Evolutionary conservation across 2,888 invertebrate genomes (phyloP), one percentile per base, ranked within the genome.

Genomic region (Diogma glabrata): DNA sequence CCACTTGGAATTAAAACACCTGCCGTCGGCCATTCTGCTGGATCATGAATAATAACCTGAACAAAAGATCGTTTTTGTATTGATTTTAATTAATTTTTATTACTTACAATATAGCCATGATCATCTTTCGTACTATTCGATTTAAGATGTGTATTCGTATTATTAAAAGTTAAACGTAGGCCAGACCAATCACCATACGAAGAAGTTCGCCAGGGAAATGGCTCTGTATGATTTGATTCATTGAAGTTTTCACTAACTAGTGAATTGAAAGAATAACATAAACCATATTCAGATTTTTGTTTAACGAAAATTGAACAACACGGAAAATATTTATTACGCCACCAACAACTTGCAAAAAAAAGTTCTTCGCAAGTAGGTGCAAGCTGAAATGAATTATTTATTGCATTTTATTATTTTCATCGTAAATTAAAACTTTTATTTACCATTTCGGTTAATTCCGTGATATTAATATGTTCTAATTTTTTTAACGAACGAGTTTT

Each of bases 221-320:
- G 17, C 16, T 22, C 14, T 3, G 1, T 22, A 22, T 43, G 20
- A 5, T 23, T 14, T 7, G 16, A 24, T 16, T 12, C 16, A 3
- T 22, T 24, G 17, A 16, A 24, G 3, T 24, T 16, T 17, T 26
- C n/a, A 6, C 46, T 24, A 16, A 16, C 24, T 3, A 46, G 24
- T 12, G 46, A 46, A 46, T 46, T 46, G 17, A 46, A 46, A 0
- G 72, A 61, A 56, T 70, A 66, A 55, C 74, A 75, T 24, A 65
- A 60, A 1, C 74, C 74, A 49, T 60, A 64, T 56, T 73, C 72
- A 0, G 71, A 71, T 50, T 64, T 67, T 53, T 73, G 73, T 17
- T 64, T 51, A 36, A 69, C 60, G 52, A 74, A 72, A 16, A 65
- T 59, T 2, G 67, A 64, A 55, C 74, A 73, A 48, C 75, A 75